Evolutionary conservation across 2,888 invertebrate genomes (phyloP).

Genomic region (Drosophila borealis): DNA sequence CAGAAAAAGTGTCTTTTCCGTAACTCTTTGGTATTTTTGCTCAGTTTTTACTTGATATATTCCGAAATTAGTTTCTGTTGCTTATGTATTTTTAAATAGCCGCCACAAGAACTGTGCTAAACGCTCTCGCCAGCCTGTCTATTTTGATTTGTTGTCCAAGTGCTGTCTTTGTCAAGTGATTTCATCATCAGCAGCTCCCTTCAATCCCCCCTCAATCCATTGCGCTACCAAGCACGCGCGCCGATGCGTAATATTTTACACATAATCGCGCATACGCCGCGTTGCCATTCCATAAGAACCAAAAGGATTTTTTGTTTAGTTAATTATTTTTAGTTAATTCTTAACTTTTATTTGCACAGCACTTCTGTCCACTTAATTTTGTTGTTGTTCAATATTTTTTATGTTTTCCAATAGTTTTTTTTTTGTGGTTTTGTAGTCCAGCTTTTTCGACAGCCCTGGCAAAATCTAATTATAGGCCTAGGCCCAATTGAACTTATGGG

Average conservation of each 20-base stretch:
- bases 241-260: conserved; percentile 73
- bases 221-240: conserved; percentile 17
- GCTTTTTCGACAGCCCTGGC: conserved; percentile 48
- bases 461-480: conserved; percentile 56
- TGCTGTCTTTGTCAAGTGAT: conserved; percentile 67
- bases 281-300: conserved; percentile 32
- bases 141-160: conserved; percentile 80
- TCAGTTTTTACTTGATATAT: conserved; percentile 76
- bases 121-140: conserved; percentile 76
- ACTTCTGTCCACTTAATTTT: conserved; percentile 43
- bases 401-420: conserved; percentile 10
- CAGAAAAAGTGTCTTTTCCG: conserved; percentile 74
- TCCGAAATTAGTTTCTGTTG: conserved; percentile 73
- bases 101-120: conserved; percentile 77
- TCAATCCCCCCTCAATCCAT: conserved; percentile 1
- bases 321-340: conserved; percentile 25
- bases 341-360: conserved; percentile 63
- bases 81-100: conserved; percentile 71
- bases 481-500: conserved; percentile 29
- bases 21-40: conserved; percentile 75
- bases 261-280: conserved; percentile 73
- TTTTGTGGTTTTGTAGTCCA: conserved; percentile 55
- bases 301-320: conserved; percentile 18
- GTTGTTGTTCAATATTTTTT: conserved; percentile 29
- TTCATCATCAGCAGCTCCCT: conserved; percentile 53